These are phyloP conservation scores for Galagoides demidoff DNA, from an alignment of 2,797 vertebrate species.

Conservation along the genomic window DNA sequence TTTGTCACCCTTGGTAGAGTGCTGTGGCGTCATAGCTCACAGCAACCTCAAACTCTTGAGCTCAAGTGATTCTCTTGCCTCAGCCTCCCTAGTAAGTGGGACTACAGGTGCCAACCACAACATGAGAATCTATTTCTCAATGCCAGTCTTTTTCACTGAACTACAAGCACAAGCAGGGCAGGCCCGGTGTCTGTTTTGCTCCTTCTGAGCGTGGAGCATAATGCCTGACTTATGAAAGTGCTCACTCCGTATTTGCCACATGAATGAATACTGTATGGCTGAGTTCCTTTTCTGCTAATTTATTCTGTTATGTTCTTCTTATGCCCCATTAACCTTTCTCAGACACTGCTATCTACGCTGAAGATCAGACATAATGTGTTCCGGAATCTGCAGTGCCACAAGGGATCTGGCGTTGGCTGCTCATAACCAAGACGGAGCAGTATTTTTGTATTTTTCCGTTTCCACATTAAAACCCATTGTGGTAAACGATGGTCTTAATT, in stretches of 20 bases:
- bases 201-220: background rate
- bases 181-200: background rate
- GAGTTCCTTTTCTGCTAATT: constrained; percentile 72
- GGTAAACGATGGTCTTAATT: background rate
- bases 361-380: constrained; percentile 48
- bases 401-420: background rate
- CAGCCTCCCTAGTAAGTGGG: too few species aligned
- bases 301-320: constrained; percentile 66
- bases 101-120: too few species aligned
- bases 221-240: constrained; percentile 29
- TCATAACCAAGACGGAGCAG: constrained; percentile 15
- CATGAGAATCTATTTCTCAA: background rate
- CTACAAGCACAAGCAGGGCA: background rate
- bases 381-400: background rate
- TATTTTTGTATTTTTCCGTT: background rate
- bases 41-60: too few species aligned
- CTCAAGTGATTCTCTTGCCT: too few species aligned
- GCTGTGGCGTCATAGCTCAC: too few species aligned
- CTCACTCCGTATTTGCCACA: constrained; percentile 56
- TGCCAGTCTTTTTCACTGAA: background rate
- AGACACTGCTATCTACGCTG: constrained; percentile 40
- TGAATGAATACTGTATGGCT: constrained; percentile 39
- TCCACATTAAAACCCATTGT: background rate
- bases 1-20: too few species aligned
- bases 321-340: constrained; percentile 62